Base-by-base conservation (phyloP, 2,888 invertebrate species). In the Celastrina argiolus region DNA sequence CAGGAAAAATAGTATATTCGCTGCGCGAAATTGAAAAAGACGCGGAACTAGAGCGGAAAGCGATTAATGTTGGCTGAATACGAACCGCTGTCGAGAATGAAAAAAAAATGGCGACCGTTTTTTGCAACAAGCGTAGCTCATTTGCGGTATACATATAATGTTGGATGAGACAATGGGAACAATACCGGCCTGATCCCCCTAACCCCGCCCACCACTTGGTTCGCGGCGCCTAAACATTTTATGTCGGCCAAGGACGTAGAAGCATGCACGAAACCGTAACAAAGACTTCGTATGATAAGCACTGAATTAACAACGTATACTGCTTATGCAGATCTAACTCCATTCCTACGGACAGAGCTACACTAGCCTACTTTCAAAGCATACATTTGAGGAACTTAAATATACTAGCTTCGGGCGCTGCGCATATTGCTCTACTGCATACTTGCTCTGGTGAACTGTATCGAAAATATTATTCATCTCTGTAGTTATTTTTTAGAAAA, bases 201-300 rank as follows among this genome's bases (percentile, higher is more conserved):
- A 26, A 18, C 22, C 78, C 77, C 71, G 74, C 74, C 77, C 76
- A 74, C 76, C 74, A 74, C 77, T 78, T 75, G 74, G 75, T 74
- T 76, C 74, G 72, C 73, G 76, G 80, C 79, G 76, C 76, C 82
- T 84, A 82, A 84, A 85, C 82, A 82, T 83, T 84, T 83, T 81
- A 87, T 84, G 80, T 85, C 83, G 88, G 88, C 81, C 87, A 87
- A 88, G 88, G 71, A 66, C 69, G 68, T 31, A 28, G 65, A 56
- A 63, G 16, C 66, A 65, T 65, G 65, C 63, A 67, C 68, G 66
- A 31, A 65, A 56, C 51, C 64, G 45, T 61, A 69, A 72, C 67
- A 72, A 67, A 69, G 68, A 67, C 69, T 66, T 58, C 65, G 67
- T 69, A 56, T 61, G 69, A 69, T 73, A 72, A 71, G 68, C 64